These are phyloP conservation scores for Noctilio leporinus DNA, from an alignment of 2,113 vertebrate species.

Conservation along the genomic window DNA sequence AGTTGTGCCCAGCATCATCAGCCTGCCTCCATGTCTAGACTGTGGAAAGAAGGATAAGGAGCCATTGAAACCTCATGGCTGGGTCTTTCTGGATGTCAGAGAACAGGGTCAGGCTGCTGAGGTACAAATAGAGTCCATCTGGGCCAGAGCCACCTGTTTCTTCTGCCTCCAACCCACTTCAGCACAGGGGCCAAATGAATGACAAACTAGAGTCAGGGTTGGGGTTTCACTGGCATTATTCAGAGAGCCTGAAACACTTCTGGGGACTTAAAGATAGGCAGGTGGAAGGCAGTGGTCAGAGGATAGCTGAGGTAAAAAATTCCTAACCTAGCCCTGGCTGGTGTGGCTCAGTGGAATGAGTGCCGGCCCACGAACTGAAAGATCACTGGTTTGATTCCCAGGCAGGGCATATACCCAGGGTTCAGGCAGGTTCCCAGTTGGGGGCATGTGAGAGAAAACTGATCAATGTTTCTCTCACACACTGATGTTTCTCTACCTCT, in stretches of 20 bases:
- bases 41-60: too few relatives aligned
- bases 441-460: too few relatives aligned
- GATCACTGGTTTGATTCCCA: too few relatives aligned
- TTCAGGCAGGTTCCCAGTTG: too few relatives aligned
- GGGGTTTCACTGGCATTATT: not conserved
- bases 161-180: not conserved
- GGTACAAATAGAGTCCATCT: not conserved
- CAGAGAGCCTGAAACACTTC: not conserved
- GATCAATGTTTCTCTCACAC: too few relatives aligned
- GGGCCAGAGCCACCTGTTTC: not conserved
- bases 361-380: too few relatives aligned
- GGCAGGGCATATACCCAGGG: too few relatives aligned
- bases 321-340: too few relatives aligned
- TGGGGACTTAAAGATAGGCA: not conserved
- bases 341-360: too few relatives aligned
- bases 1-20: fast-evolving
- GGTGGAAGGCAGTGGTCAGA: not conserved
- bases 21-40: not conserved
- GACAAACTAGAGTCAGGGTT: not conserved
- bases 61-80: not conserved
- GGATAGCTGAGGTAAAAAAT: too few relatives aligned
- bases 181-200: not conserved
- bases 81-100: not conserved
- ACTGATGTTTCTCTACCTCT: too few relatives aligned
- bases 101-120: not conserved